Base-by-base conservation (phyloP, 2,888 invertebrate genomes). In the Andrena flavipes region DNA sequence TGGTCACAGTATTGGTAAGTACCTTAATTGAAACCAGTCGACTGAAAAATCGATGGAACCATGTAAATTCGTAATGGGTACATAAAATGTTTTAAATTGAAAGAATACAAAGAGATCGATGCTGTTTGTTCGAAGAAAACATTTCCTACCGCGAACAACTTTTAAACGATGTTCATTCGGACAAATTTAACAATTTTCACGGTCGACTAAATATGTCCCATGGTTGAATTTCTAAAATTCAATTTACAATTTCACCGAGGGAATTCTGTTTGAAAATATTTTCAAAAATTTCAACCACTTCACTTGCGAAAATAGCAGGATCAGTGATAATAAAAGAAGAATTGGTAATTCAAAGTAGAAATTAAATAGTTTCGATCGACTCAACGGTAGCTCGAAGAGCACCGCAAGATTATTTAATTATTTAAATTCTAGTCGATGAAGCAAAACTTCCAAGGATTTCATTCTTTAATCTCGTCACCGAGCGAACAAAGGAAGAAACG, bases 1-100 rank as follows among this genome's bases (percentile, higher is more conserved):
- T 6, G 13, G 49, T 10, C 20, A 2, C 26, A 23, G 16, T 3
- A 5, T 62, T n/a, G 80, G 80, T 80, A 67, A 80, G 80, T 80
- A 80, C 72, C 33, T 62, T 49, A 48, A 33, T 77, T 60, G 26
- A 49, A 67, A 54, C 5, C n/a, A 26, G 29, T 23, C 16, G 2
- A 33, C 13, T 8, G 60, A 26, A 54, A 54, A 42, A n/a, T 33
- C 54, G 23, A 63, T 56, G 54, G 56, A 20, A 42, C n/a, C 56
- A n/a, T 23, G 10, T n/a, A 7, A 16, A 33, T 30, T 49, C 26
- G 33, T 33, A 35, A 33, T 8, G 64, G 29, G n/a, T 71, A 54
- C 35, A 51, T 54, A 13, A 20, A 42, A 62, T 35, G 20, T n/a
- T 26, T 26, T 16, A 16, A 56, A 35, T 20, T 29, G 3, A 26